Percentiles rank a stretch among this genome's conserved stretches.
These are phyloP conservation scores for Pollachius pollachius DNA, from an alignment of 2,113 vertebrate species.

Conservation along the genomic window DNA sequence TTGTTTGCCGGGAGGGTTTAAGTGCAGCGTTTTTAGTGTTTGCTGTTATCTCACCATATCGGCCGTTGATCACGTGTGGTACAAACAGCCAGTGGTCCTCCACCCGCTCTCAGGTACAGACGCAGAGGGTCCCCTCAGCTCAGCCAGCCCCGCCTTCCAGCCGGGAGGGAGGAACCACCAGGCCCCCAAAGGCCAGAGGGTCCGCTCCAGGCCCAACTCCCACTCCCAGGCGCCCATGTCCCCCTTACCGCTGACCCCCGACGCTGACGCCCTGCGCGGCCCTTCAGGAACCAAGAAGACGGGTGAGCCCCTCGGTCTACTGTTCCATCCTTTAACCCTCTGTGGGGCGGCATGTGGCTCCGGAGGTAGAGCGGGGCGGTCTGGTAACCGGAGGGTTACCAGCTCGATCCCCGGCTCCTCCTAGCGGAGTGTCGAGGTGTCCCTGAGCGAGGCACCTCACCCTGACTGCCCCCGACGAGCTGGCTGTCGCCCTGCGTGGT, in stretches of 20 bases:
- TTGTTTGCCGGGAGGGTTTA: too few species aligned
- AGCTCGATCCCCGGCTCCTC: too few species aligned
- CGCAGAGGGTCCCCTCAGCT: constrained; percentile 70
- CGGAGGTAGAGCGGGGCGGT: too few species aligned
- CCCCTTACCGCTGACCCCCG: constrained; percentile 25
- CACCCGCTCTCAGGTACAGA: constrained; percentile 65
- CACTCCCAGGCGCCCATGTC: constrained; percentile 59
- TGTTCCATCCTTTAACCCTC: neutral
- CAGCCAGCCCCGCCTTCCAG: constrained; percentile 63
- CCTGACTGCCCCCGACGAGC: too few species aligned
- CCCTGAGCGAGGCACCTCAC: too few species aligned
- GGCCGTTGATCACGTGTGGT: too few species aligned
- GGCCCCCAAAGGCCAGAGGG: constrained; percentile 69
- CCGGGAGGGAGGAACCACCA: constrained; percentile 60
- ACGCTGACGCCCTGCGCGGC: constrained; percentile 66
- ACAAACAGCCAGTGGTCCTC: neutral
- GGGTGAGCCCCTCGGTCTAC: constrained; percentile 65
- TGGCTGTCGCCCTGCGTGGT: too few species aligned
- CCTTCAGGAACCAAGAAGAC: constrained; percentile 79
- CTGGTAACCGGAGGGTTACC: too few species aligned
- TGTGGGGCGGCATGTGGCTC: neutral
- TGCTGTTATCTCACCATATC: too few species aligned
- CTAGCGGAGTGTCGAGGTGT: too few species aligned
- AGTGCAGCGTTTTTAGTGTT: too few species aligned
- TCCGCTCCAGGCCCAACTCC: constrained; percentile 59